phyloP scores from a whole-genome alignment of 2,888 invertebrate genomes.

The Drosophila quinaria region DNA sequence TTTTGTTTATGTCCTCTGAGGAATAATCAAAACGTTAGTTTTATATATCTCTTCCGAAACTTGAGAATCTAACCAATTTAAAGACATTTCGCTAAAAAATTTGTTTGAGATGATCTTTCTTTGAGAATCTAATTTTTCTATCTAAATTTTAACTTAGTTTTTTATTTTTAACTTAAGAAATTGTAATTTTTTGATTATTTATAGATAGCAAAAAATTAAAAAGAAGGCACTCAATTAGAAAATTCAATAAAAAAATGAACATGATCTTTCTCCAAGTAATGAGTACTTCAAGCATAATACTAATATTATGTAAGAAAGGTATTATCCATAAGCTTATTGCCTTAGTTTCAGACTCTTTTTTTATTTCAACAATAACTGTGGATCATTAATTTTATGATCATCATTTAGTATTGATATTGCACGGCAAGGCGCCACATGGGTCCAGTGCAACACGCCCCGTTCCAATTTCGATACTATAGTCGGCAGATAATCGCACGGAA shows the following conservation, averaged over 20 bases:
- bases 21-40: neutral
- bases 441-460: slow-evolving; percentile 26
- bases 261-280: neutral
- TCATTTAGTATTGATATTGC: slow-evolving; percentile 1
- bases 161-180: too few relatives aligned
- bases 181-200: too few relatives aligned
- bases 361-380: neutral
- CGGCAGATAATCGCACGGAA: slow-evolving; percentile 31
- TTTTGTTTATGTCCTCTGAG: neutral
- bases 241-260: neutral
- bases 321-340: neutral
- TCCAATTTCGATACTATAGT: slow-evolving; percentile 21
- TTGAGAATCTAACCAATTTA: neutral
- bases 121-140: neutral
- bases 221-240: too few relatives aligned
- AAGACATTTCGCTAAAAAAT: too few relatives aligned
- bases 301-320: neutral
- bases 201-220: too few relatives aligned
- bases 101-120: neutral
- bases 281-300: neutral
- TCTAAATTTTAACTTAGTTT: too few relatives aligned
- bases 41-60: neutral
- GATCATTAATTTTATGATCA: slow-evolving; percentile 3
- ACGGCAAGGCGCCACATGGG: slow-evolving; percentile 1
- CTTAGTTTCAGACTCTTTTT: neutral